Evolutionary conservation across 1,140 invertebrate species (phyloP), one percentile per base, ranked within the genome.

Genomic region (Elymnias hypermnestra): DNA sequence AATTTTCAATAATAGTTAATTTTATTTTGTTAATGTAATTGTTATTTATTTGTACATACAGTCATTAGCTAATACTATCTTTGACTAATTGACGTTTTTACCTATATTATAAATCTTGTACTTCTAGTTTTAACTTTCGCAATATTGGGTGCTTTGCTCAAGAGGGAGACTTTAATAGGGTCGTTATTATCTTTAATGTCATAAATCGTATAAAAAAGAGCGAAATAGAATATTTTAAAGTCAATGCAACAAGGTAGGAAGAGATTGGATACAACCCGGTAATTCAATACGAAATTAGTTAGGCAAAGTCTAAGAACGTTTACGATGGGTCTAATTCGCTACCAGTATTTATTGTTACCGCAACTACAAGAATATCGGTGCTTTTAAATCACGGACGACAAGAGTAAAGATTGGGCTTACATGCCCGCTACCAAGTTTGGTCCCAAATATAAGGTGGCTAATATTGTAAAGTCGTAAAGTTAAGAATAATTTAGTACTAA

Each of bases 321-420:
- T 58, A 57, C 48, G 61, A 58, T 52, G 58, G 49, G 50, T 53
- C 56, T 45, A 56, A 42, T 45, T 41, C 29, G 68, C 72, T 70
- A 70, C 72, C 55, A 57, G 56, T 75, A 72, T 75, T 75, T 75
- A 75, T 75, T 62, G 60, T 69, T 56, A 39, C 38, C 40, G 33
- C 25, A 38, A 21, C 33, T 41, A 57, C 58, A 53, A 35, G 38
- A 21, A 43, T 53, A 44, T 45, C 45, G 58, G 37, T 7, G 57
- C 49, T 29, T 50, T 40, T 62, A 58, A 58, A 65, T 53, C 54
- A 62, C 56, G 35, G 25, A 33, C 49, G 25, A 44, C 44, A 26
- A 39, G 33, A 29, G 55, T 53, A 36, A 46, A 53, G 45, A 38
- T 42, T 23, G 43, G 33, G 52, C 53, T 53, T 60, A 64, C 58